Evolutionary conservation across 37 sponge, comb jelly and placozoan genomes (phyloP).

Genomic region (Axinella damicornis): DNA sequence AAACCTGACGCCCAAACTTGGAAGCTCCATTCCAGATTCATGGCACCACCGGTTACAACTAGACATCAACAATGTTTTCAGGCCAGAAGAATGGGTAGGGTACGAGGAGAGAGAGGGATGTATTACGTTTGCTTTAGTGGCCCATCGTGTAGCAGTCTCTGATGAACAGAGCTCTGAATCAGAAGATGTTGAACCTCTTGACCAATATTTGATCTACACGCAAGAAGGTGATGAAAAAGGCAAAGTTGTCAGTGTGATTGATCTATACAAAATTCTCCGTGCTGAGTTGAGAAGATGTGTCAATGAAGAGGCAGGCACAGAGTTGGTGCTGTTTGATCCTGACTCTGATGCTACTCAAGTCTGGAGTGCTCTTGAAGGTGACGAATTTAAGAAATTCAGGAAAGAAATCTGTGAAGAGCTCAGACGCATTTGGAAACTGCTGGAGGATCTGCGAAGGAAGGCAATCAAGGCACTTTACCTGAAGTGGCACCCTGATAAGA

Average conservation of each 20-base stretch:
- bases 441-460: slow-evolving; percentile 1
- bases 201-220: slow-evolving; percentile 11
- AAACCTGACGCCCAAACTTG: slow-evolving; percentile 31
- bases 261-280: slow-evolving; percentile 38
- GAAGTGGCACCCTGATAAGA: slow-evolving; percentile 40
- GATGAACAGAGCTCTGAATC: neutral
- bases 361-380: slow-evolving; percentile 14
- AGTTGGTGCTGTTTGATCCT: slow-evolving; percentile 11
- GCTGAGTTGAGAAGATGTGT: neutral
- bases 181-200: neutral
- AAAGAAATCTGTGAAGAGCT: slow-evolving; percentile 9
- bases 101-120: slow-evolving; percentile 31
- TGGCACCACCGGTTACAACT: slow-evolving; percentile 20
- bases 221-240: slow-evolving; percentile 19
- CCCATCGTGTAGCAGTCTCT: neutral
- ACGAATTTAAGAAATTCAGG: slow-evolving; percentile 16
- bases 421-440: slow-evolving; percentile 13
- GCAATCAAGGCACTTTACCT: slow-evolving; percentile 33
- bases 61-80: slow-evolving; percentile 43
- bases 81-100: slow-evolving; percentile 67
- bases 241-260: slow-evolving; percentile 19
- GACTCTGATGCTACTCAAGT: neutral
- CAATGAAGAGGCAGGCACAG: neutral
- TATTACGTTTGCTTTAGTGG: slow-evolving; percentile 30
- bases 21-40: slow-evolving; percentile 34